Conservation (phyloP, 2,888 invertebrate genomes). For the Papilio protenor region DNA sequence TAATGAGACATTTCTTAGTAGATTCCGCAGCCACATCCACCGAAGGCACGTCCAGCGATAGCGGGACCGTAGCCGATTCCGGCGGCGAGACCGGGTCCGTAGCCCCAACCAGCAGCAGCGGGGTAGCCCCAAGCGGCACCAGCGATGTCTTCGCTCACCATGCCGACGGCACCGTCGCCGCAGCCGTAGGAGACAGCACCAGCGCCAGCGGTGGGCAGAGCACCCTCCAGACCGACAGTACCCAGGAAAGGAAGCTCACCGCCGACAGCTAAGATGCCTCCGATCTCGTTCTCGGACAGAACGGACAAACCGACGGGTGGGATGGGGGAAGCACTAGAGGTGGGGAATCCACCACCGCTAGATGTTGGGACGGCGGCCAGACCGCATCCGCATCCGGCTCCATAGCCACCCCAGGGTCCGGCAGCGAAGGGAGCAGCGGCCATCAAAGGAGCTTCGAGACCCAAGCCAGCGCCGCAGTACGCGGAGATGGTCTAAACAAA, state of each 20-base stretch:
- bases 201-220: slow-evolving; percentile 52
- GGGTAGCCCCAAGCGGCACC: slow-evolving; percentile 39
- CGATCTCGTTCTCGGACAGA: slow-evolving; percentile 59
- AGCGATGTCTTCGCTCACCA: slow-evolving; percentile 47
- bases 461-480: slow-evolving; percentile 36
- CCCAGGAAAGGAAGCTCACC: slow-evolving; percentile 55
- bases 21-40: no score
- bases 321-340: slow-evolving; percentile 52
- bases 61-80: slow-evolving; percentile 30
- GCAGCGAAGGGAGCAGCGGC: slow-evolving; percentile 39
- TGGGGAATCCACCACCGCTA: slow-evolving; percentile 48
- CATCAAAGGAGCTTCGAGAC: slow-evolving; percentile 39
- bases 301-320: no score
- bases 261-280: slow-evolving; percentile 52
- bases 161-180: slow-evolving; percentile 53
- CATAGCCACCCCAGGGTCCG: slow-evolving; percentile 28
- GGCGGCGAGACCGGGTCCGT: slow-evolving; percentile 41
- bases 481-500: slow-evolving; percentile 39
- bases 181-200: slow-evolving; percentile 54
- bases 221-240: slow-evolving; percentile 52
- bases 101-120: slow-evolving; percentile 42
- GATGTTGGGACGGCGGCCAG: slow-evolving; percentile 44
- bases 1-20: no score
- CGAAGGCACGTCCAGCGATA: no score
- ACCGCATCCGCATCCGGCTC: slow-evolving; percentile 39